Percentiles rank a stretch among this genome's conserved stretches.
Conservation (phyloP, 2,113 vertebrate species). For the Chaenocephalus aceratus region DNA sequence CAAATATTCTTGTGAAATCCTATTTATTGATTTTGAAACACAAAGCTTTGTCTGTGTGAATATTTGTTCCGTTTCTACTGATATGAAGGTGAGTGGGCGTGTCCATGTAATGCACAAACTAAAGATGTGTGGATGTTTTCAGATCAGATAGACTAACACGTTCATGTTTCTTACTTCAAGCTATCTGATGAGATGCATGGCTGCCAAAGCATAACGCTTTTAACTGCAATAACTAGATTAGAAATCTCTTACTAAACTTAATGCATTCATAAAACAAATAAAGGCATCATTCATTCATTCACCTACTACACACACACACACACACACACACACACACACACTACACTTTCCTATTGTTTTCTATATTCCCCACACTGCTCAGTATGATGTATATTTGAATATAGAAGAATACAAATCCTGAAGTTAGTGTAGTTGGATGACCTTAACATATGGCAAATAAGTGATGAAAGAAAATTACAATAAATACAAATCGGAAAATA, state of each 20-base stretch:
- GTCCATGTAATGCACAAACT: background rate
- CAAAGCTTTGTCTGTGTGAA: background rate
- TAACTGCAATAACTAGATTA: background rate
- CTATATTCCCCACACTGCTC: background rate
- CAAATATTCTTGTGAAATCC: background rate
- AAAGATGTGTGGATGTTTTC: background rate
- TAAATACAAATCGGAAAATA: too few relatives aligned
- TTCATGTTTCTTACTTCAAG: background rate
- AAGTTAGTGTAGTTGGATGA: conserved; percentile 4
- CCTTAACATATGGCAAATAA: background rate
- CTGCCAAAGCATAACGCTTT: background rate
- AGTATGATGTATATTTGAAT: background rate
- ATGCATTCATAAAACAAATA: too few relatives aligned
- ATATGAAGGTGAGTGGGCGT: background rate
- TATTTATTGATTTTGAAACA: background rate
- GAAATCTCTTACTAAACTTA: too few relatives aligned
- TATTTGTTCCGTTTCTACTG: background rate
- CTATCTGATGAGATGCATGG: background rate
- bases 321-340: too few relatives aligned
- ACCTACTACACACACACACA: too few relatives aligned
- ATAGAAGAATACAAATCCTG: background rate
- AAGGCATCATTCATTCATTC: background rate
- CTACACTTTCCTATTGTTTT: background rate
- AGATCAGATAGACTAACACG: background rate
- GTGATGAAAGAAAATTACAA: too few relatives aligned